phyloP scores from a whole-genome alignment of 1,140 invertebrate genomes.

The Drosophila murphyi region DNA sequence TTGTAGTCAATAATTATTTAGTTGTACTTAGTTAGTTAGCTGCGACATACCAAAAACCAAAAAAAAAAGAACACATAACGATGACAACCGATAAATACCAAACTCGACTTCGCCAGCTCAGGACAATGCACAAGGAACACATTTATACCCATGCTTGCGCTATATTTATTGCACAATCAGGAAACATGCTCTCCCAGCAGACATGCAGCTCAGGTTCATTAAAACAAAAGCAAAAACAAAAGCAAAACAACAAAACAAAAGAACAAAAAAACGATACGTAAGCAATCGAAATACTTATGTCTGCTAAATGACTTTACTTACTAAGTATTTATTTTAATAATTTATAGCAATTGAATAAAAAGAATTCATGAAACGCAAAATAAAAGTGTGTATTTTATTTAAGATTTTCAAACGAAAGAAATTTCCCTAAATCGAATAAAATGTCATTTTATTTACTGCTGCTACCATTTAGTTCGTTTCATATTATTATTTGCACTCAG shows the following conservation, averaged over 20 bases:
- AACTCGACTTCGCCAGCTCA: conserved; percentile 63
- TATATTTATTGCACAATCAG: conserved; percentile 76
- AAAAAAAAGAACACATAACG: conserved; percentile 32
- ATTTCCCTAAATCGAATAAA: too few relatives aligned
- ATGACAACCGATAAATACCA: conserved; percentile 26
- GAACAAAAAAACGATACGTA: conserved; percentile 9
- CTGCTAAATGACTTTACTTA: conserved; percentile 70
- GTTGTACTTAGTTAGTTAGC: conserved; percentile 80
- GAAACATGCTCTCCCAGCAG: conserved; percentile 57
- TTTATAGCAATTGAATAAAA: conserved; percentile 82
- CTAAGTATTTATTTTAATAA: conserved; percentile 78
- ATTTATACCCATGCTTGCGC: conserved; percentile 61
- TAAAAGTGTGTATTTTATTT: neutral
- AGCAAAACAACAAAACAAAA: conserved; percentile 19
- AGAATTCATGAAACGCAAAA: conserved; percentile 72
- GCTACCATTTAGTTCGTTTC: too few relatives aligned
- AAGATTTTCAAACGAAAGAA: too few relatives aligned
- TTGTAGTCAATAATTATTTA: conserved; percentile 81
- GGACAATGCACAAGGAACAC: conserved; percentile 71
- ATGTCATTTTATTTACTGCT: neutral
- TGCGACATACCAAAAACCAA: conserved; percentile 78
- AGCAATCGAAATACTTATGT: conserved; percentile 52
- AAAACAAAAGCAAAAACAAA: conserved; percentile 44
- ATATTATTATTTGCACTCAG: too few relatives aligned
- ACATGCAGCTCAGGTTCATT: conserved; percentile 72